Evolutionary conservation across 2,113 vertebrate species (phyloP), one percentile per base, ranked within the genome.

Genomic region (Butastur rufipennis): DNA sequence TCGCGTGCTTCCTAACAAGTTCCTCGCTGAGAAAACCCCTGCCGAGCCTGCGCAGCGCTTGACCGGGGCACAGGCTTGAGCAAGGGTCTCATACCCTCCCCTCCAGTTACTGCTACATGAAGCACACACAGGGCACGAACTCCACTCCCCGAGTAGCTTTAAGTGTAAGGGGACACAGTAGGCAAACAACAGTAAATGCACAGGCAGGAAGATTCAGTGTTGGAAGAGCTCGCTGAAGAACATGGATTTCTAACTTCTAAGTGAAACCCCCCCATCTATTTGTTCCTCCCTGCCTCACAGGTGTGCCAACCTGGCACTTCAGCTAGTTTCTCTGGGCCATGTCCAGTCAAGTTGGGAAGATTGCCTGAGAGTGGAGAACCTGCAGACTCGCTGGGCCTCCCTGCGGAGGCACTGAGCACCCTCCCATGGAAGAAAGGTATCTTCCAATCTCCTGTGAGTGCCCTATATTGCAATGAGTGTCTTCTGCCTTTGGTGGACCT

Each of bases 331-430:
- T 53, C 16, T 40, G 14, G 25, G 31, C 16, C 17, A 2, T 10
- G 15, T 55, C 36, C 27, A 19, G 40, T 26, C 27, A 18, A 32
- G 13, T 11, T 23, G 18, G 11, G 9, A 88, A 73, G 19, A 36
- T 16, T 16, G 18, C 1, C 21, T 0, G 1, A 23, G 11, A 56
- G 8, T 18, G 9, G 1, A 31, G 19, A 85, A 29, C 7, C 14
- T 74, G 58, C 40, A 47, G 19, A 9, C 15, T 47, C 2, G 0
- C 23, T 31, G 7, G 1, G 2, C 2, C 1, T 3, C 10, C 17
- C 11, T 36, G 18, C 25, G 11, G 23, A 31, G 16, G 10, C 27
- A 27, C 8, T 61, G 31, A 40, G 18, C 8, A 40, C 7, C 16
- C 16, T 61, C 2, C 16, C 40, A 27, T 3, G 11, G 15, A 53